phyloP scores from a whole-genome alignment of 1,140 invertebrate genomes.

The Metaphire vulgaris region DNA sequence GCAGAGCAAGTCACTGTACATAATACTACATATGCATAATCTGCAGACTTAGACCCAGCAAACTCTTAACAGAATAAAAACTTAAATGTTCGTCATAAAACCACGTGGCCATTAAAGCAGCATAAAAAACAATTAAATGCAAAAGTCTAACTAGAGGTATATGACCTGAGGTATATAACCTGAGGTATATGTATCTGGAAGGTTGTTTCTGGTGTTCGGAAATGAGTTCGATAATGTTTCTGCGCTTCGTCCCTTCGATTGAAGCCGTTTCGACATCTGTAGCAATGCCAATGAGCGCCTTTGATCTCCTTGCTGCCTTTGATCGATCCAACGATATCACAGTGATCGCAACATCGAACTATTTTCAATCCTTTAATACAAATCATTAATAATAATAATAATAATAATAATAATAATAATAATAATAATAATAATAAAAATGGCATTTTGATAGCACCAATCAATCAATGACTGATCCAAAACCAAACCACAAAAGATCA shows the following conservation, averaged over 20 bases:
- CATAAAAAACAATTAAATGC: no score
- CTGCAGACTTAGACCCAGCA: no score
- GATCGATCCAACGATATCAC: constrained; percentile 52
- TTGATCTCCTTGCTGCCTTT: constrained; percentile 54
- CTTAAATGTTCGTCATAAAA: neutral
- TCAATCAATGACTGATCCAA: no score
- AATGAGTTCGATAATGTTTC: constrained; percentile 53
- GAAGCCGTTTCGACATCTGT: constrained; percentile 50
- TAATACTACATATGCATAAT: no score
- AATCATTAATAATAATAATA: no score
- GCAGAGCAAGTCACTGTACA: no score
- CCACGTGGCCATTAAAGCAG: no score
- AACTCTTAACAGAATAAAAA: neutral
- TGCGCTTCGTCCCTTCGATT: constrained; percentile 30
- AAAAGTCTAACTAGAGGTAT: no score
- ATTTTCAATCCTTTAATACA: constrained; percentile 53
- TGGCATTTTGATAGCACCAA: no score
- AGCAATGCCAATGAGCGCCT: constrained; percentile 54
- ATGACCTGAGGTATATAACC: constrained; percentile 32
- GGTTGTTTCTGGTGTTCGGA: constrained; percentile 52
- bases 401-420: no score
- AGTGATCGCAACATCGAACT: constrained; percentile 50
- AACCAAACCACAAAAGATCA: no score
- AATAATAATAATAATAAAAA: no score
- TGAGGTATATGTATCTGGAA: constrained; percentile 53